Percentiles rank a stretch among this genome's conserved stretches.
Conservation (phyloP, 2,888 invertebrate species). For the Tethea ocularis region DNA sequence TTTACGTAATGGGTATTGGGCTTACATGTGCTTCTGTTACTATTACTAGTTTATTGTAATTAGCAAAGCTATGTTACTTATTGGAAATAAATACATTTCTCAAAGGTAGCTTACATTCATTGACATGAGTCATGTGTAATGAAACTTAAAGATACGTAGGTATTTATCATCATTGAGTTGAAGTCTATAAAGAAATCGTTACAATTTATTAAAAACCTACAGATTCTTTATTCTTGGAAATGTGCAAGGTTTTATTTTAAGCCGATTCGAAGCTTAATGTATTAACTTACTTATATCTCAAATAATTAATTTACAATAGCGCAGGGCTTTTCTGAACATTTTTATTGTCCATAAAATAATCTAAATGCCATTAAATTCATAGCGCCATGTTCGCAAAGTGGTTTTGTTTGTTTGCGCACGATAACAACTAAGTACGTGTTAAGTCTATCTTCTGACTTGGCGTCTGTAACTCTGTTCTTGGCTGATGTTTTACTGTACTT, state of each 20-base stretch:
- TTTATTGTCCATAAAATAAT: neutral
- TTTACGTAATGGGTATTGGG: neutral
- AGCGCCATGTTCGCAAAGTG: slow-evolving; percentile 9
- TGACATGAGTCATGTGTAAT: no score
- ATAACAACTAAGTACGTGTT: slow-evolving; percentile 16
- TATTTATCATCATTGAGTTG: no score
- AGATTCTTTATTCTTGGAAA: neutral
- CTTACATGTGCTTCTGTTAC: neutral
- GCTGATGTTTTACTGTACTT: neutral
- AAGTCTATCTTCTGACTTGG: slow-evolving; percentile 18
- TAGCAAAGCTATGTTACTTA: no score
- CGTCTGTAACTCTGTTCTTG: slow-evolving; percentile 6
- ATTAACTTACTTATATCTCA: neutral
- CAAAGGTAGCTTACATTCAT: no score
- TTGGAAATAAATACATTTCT: no score
- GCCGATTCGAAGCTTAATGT: neutral
- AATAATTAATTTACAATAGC: neutral
- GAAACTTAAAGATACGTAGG: no score
- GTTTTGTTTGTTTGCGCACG: slow-evolving; percentile 17
- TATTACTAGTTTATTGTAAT: no score
- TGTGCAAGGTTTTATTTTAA: neutral
- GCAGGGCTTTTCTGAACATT: neutral
- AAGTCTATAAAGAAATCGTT: no score
- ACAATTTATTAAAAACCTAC: no score
- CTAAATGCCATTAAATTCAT: neutral